Evolutionary conservation across 2,888 invertebrate genomes (phyloP).

Genomic region (Tupiocoris notatus): DNA sequence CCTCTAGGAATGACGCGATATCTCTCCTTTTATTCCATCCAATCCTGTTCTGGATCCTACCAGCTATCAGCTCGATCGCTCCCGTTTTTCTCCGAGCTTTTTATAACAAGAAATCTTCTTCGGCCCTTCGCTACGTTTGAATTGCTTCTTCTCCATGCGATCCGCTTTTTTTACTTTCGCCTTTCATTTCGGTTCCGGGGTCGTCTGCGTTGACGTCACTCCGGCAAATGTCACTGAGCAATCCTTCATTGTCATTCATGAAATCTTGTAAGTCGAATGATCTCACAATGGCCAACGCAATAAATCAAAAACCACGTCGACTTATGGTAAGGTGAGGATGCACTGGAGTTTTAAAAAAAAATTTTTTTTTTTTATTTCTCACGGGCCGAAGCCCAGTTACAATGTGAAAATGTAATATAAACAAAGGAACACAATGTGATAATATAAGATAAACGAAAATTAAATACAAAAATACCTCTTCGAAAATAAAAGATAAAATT

Average conservation of each 20-base stretch:
- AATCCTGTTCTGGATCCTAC: background rate
- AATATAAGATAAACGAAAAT: no score
- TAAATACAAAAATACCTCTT: no score
- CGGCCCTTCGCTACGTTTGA: background rate
- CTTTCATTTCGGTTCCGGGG: background rate
- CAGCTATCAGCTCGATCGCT: slow-evolving; percentile 14
- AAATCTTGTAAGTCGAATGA: no score
- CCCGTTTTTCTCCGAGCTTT: background rate
- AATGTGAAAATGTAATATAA: no score
- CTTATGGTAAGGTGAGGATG: no score
- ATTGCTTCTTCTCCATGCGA: background rate
- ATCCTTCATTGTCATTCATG: background rate
- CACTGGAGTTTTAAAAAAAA: no score
- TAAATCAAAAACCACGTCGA: no score
- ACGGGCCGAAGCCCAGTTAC: no score
- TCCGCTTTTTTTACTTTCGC: background rate
- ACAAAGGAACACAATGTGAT: no score
- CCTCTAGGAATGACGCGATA: slow-evolving; percentile 1
- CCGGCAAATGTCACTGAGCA: background rate
- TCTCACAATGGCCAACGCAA: no score
- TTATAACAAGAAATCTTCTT: background rate
- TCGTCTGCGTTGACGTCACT: background rate
- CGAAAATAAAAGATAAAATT: no score
- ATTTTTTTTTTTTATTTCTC: no score
- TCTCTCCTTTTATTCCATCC: background rate